These are phyloP conservation scores for Trilocha varians DNA, from an alignment of 2,888 invertebrate genomes.

Conservation along the genomic window DNA sequence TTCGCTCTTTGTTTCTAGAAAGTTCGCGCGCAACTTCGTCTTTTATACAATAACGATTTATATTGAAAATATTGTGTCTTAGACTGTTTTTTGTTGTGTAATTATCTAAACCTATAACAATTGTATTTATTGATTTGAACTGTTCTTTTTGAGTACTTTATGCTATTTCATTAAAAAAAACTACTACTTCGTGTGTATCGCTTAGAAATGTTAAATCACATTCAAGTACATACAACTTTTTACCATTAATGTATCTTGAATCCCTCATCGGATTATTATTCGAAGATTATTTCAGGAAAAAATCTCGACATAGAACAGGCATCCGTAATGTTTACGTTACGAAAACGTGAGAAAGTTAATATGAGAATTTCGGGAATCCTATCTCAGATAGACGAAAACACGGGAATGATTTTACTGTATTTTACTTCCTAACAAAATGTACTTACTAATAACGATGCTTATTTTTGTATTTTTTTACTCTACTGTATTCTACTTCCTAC, in stretches of 20 bases:
- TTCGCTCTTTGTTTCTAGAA: constrained; percentile 57
- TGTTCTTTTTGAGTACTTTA: too few relatives aligned
- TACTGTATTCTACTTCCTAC: too few relatives aligned
- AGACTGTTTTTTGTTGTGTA: constrained; percentile 1
- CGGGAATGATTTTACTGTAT: constrained; percentile 8
- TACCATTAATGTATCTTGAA: not conserved
- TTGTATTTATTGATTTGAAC: too few relatives aligned
- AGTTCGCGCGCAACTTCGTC: constrained; percentile 49
- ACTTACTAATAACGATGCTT: constrained; percentile 16
- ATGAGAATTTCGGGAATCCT: constrained; percentile 40
- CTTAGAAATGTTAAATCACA: not conserved
- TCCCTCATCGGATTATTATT: not conserved
- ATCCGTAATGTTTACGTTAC: constrained; percentile 30
- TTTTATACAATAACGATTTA: constrained; percentile 41
- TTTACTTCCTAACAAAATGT: constrained; percentile 23
- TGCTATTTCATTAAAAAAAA: too few relatives aligned
- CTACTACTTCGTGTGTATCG: too few relatives aligned
- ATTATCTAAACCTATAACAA: too few relatives aligned
- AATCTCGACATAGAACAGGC: constrained; percentile 42
- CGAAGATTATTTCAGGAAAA: constrained; percentile 4
- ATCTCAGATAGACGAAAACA: constrained; percentile 15
- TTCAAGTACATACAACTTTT: not conserved
- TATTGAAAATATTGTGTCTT: constrained; percentile 33
- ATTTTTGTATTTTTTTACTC: too few relatives aligned
- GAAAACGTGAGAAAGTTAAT: constrained; percentile 50